Conservation (phyloP, 2,888 invertebrate genomes). For the Aricia artaxerxes region DNA sequence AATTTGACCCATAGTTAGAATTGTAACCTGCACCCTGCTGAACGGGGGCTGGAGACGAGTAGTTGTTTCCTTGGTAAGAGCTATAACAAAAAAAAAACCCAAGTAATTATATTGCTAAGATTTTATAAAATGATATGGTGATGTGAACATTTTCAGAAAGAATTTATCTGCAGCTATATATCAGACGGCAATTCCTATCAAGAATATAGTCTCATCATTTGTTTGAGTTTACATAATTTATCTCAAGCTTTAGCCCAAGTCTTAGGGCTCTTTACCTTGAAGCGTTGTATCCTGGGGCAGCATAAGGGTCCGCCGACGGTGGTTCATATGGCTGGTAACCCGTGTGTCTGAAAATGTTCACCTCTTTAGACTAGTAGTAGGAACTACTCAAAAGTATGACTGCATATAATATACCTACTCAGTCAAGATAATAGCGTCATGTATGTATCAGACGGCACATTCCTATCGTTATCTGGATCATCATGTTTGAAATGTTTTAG, state of each 20-base stretch:
- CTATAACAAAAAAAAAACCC: constrained; percentile 47
- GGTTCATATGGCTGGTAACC: constrained; percentile 72
- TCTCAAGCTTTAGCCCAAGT: neutral
- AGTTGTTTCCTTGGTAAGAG: constrained; percentile 65
- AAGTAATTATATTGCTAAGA: neutral
- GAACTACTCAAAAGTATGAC: neutral
- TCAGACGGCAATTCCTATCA: constrained; percentile 79
- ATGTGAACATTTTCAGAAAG: constrained; percentile 52
- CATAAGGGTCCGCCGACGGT: constrained; percentile 63
- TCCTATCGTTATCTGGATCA: constrained; percentile 76
- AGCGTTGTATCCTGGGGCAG: constrained; percentile 62
- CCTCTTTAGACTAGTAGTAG: constrained; percentile 21
- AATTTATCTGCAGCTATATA: constrained; percentile 68
- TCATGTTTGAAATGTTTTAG: constrained; percentile 49
- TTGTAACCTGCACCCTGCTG: constrained; percentile 59
- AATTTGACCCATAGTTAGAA: constrained; percentile 61
- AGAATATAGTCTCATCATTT: constrained; percentile 45
- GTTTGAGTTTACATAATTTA: neutral
- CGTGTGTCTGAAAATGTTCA: constrained; percentile 55
- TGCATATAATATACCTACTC: constrained; percentile 43
- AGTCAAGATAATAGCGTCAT: constrained; percentile 65
- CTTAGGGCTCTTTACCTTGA: constrained; percentile 52
- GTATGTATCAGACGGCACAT: constrained; percentile 79
- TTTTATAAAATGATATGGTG: neutral
- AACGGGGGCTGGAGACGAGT: constrained; percentile 58